Conservation (phyloP, 2,797 vertebrate species). For the Rhyacichthys aspro region DNA sequence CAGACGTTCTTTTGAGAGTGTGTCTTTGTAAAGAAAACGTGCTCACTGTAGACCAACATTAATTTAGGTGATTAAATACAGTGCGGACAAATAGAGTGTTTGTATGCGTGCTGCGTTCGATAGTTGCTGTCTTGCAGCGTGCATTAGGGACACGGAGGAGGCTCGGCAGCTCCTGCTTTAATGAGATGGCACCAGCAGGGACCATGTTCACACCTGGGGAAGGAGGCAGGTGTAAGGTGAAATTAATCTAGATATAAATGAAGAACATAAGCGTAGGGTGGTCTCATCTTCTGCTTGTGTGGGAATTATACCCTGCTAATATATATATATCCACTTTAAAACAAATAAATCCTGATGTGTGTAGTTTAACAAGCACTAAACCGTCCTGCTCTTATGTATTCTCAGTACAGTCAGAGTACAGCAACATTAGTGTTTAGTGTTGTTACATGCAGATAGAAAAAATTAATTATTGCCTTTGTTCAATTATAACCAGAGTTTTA, state of each 20-base stretch:
- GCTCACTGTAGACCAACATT: background rate
- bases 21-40: background rate
- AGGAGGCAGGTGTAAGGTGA: conserved; percentile 35
- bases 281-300: conserved; percentile 11
- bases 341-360: background rate
- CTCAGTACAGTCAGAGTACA: no score
- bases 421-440: no score
- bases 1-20: conserved; percentile 31
- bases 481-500: no score
- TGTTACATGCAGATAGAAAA: no score
- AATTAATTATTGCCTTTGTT: no score
- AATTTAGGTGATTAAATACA: conserved; percentile 1
- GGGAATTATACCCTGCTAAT: background rate
- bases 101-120: conserved; percentile 21
- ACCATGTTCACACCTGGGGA: conserved; percentile 48
- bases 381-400: no score
- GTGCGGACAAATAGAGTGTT: conserved; percentile 1
- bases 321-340: background rate
- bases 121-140: conserved; percentile 33
- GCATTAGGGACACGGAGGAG: conserved; percentile 40
- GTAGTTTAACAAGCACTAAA: no score
- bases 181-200: conserved; percentile 54
- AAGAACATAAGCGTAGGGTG: conserved; percentile 23
- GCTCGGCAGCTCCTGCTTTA: conserved; percentile 48
- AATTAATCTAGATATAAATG: conserved; percentile 51